Evolutionary conservation across 2,888 invertebrate species (phyloP), one percentile per base, ranked within the genome.

Genomic region (Drosophila rubida): DNA sequence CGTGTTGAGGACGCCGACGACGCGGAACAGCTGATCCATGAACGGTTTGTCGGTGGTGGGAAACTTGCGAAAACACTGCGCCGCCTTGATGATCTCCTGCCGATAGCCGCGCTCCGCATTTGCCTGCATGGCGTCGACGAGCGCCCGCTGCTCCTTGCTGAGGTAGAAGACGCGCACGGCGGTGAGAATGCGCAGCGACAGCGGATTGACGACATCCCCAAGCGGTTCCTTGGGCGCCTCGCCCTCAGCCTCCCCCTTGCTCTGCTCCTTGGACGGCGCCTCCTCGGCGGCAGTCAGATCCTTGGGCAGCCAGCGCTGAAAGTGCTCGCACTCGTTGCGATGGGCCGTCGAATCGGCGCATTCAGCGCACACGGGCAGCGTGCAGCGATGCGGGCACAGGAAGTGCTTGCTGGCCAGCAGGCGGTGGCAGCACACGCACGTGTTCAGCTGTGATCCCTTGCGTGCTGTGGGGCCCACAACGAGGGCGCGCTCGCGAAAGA

Each of bases 401-500:
- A 89, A 90, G 27, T 86, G 85, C 58, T 83, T 86, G 66, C 93
- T 78, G 44, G 81, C 91, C 53, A 93, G 84, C 59, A 91, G 90
- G 75, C 93, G 93, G 78, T 93, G 94, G 86, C 96, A 96, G 75
- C 93, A 93, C 1, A 94, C 94, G 90, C 96, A 96, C 62, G 94
- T 93, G 84, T 94, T 93, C 58, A 91, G 64, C 60, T 93, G 93
- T 14, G 93, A 90, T 35, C 92, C 92, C 53, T 91, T 92, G 54
- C 93, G 92, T 35, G 93, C 93, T 45, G 95, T 93, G 0, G 96
- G 96, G 0, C 96, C 96, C 50, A 94, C 90, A 41, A 96, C 92
- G 42, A 96, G 90, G 0, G 96, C 95, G 55, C 92, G 93, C 89
- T 96, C 96, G 9, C 93, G 93, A 86, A 95, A 96, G 51, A 97